phyloP scores from a whole-genome alignment of 2,888 invertebrate species.

The Torymus tubicola region DNA sequence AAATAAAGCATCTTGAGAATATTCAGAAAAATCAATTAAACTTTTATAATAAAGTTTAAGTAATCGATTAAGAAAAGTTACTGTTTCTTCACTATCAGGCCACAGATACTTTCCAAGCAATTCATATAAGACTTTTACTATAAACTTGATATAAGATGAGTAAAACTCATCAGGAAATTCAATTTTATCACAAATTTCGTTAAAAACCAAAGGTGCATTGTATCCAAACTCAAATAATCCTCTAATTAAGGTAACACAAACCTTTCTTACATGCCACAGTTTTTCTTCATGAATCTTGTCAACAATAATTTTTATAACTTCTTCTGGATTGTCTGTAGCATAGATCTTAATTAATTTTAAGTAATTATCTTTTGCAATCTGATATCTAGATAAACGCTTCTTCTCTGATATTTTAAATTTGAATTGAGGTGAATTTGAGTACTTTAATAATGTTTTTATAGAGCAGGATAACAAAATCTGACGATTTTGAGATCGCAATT shows the following conservation, averaged over 20 bases:
- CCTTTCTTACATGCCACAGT: slow-evolving; percentile 76
- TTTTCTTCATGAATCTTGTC: slow-evolving; percentile 73
- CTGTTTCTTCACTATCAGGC: slow-evolving; percentile 75
- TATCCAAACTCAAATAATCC: slow-evolving; percentile 66
- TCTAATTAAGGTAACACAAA: slow-evolving; percentile 72
- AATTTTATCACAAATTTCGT: slow-evolving; percentile 65
- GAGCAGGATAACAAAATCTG: slow-evolving; percentile 62
- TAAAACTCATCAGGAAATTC: slow-evolving; percentile 64
- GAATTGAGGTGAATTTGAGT: slow-evolving; percentile 56
- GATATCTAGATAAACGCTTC: slow-evolving; percentile 63
- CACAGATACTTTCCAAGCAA: slow-evolving; percentile 77
- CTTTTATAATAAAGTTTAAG: slow-evolving; percentile 77
- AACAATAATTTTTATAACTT: slow-evolving; percentile 72
- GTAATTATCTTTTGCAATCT: slow-evolving; percentile 64
- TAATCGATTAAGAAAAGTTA: slow-evolving; percentile 76
- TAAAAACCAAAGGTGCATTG: slow-evolving; percentile 60
- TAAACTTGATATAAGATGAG: slow-evolving; percentile 74
- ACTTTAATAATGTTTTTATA: slow-evolving; percentile 64
- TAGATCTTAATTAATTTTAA: slow-evolving; percentile 63
- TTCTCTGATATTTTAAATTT: slow-evolving; percentile 60
- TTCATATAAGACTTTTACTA: slow-evolving; percentile 78
- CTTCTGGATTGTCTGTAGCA: slow-evolving; percentile 68
- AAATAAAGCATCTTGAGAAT: slow-evolving; percentile 65
- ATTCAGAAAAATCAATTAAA: slow-evolving; percentile 66
- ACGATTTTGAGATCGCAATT: slow-evolving; percentile 62